Evolutionary conservation across 2,888 invertebrate species (phyloP), one percentile per base, ranked within the genome.

Genomic region (Caradrina kadenii): DNA sequence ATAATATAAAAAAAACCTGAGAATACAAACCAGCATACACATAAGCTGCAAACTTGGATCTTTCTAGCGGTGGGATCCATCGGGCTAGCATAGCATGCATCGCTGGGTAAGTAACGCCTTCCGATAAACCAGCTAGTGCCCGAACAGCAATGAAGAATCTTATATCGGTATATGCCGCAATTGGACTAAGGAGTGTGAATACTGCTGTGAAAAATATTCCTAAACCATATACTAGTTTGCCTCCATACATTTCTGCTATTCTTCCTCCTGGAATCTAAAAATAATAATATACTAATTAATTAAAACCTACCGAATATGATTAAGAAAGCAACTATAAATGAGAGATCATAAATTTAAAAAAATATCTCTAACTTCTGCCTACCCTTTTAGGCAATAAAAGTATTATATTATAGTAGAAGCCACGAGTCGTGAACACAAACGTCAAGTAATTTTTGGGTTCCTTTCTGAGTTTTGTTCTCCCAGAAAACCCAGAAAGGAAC

Each of bases 41-140:
- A 89, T 97, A 96, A 42, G 98, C 98, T 15, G 98, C 98, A 92
- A 99, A 98, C 91, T 98, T 98, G 63, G 98, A 98, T 84, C 99
- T 96, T 91, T 99, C 99, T 85, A 98, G 91, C 1, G 99, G 99
- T 8, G 99, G 99, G 63, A 99, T 98, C 99, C 99, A 99, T 79
- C 97, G 96, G 0, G 99, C 98, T 86, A 99, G 95, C 97, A 99
- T 98, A 21, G 98, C 97, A 91, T 99, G 98, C 98, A 99, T 99
- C 0, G 99, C 98, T 19, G 99, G 99, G 92, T 98, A 99, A 10
- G 98, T 98, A 7, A 99, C 98, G 45, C 98, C 98, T 96, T 99
- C 98, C 0, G 98, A 97, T 89, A 99, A 97, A 22, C 99, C 99
- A 91, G 98, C 98, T 10, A 98, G 91, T 8, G 98, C 96, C 81